Percentiles rank a stretch among this genome's conserved stretches.
Conservation (phyloP, 2,888 invertebrate genomes). For the Cylloceria caligata region DNA sequence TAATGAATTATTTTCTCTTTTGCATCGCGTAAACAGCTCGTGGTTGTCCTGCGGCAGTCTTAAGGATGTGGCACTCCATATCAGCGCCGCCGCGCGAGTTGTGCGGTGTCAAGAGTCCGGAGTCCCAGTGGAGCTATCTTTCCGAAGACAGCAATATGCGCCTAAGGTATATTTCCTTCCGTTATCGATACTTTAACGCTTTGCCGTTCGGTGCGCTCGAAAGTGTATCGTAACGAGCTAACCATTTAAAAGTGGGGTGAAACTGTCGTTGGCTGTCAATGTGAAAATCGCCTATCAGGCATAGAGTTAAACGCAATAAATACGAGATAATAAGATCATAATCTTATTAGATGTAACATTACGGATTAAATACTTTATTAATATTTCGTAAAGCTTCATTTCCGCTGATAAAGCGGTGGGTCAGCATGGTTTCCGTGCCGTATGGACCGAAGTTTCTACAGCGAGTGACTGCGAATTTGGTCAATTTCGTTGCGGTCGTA, state of each 20-base stretch:
- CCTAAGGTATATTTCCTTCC: slow-evolving; percentile 88
- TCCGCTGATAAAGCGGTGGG: slow-evolving; percentile 98
- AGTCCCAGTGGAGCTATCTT: slow-evolving; percentile 93
- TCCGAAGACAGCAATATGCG: slow-evolving; percentile 95
- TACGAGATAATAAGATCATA: too few species aligned
- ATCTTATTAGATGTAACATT: too few species aligned
- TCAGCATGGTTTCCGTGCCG: slow-evolving; percentile 95
- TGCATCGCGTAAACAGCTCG: slow-evolving; percentile 87
- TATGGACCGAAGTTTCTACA: slow-evolving; percentile 96
- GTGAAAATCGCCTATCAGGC: too few species aligned
- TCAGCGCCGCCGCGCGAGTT: slow-evolving; percentile 93
- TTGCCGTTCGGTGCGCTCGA: too few species aligned
- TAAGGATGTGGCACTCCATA: slow-evolving; percentile 94
- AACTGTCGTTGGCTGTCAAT: too few species aligned
- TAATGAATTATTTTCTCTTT: not conserved
- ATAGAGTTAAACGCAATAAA: too few species aligned
- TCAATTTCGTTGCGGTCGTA: slow-evolving; percentile 90
- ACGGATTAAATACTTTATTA: too few species aligned
- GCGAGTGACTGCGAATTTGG: slow-evolving; percentile 86
- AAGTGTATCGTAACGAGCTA: too few species aligned
- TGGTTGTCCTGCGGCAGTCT: slow-evolving; percentile 96
- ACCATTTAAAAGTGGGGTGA: too few species aligned
- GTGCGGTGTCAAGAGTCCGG: slow-evolving; percentile 93
- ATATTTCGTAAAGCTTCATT: slow-evolving; percentile 95
- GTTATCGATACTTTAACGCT: too few species aligned